These are phyloP conservation scores for Mythimna vitellina DNA, from an alignment of 2,888 invertebrate genomes.

Conservation along the genomic window DNA sequence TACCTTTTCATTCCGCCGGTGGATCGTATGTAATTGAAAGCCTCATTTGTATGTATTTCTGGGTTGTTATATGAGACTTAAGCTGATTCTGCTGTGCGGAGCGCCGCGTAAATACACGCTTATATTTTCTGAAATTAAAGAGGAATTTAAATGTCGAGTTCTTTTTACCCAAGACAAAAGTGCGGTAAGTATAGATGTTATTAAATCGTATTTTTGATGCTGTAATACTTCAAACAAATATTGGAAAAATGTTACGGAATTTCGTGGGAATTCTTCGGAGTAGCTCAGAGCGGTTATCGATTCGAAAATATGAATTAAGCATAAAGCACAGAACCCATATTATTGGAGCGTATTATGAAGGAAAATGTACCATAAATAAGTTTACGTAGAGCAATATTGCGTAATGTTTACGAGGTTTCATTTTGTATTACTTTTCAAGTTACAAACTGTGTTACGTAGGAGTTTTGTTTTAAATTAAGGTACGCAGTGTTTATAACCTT, in stretches of 20 bases:
- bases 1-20: constrained; percentile 65
- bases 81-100: constrained; percentile 29
- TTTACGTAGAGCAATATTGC: constrained; percentile 5
- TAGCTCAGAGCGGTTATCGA: not conserved
- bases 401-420: constrained; percentile 34
- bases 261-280: not conserved
- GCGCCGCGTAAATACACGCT: constrained; percentile 6
- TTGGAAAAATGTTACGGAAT: not conserved
- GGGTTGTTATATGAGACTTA: constrained; percentile 52
- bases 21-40: constrained; percentile 63
- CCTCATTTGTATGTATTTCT: constrained; percentile 63
- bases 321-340: not conserved
- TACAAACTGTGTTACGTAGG: constrained; percentile 10
- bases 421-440: constrained; percentile 35
- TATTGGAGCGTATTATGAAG: constrained; percentile 1
- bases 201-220: constrained; percentile 15
- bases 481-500: not conserved
- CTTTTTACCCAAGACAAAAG: constrained; percentile 25
- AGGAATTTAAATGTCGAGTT: constrained; percentile 24
- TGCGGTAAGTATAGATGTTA: constrained; percentile 1
- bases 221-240: constrained; percentile 6
- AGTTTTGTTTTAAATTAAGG: constrained; percentile 26
- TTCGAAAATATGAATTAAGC: constrained; percentile 4
- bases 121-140: constrained; percentile 23
- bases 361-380: constrained; percentile 11